Conservation (phyloP, 2,113 vertebrate genomes). For the Elephantulus edwardii region DNA sequence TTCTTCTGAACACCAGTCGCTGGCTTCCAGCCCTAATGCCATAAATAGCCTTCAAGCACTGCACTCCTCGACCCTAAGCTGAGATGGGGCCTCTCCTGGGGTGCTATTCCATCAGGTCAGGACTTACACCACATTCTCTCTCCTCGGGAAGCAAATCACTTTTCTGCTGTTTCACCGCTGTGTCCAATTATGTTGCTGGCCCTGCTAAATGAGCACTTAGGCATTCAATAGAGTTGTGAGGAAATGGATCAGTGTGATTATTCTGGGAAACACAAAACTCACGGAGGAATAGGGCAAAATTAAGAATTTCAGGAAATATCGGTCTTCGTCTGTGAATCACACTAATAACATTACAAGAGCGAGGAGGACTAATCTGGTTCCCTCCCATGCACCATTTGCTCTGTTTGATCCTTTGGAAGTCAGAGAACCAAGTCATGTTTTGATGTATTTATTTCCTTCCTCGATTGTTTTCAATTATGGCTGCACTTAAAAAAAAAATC, state of each 20-base stretch:
- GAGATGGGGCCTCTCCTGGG: neutral
- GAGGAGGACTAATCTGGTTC: neutral
- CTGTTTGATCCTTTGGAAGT: conserved; percentile 40
- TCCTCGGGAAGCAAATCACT: conserved; percentile 65
- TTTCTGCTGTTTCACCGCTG: conserved; percentile 58
- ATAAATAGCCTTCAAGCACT: conserved; percentile 76
- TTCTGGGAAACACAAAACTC: conserved; percentile 48
- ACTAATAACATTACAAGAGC: conserved; percentile 27
- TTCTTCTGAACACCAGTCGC: conserved; percentile 62
- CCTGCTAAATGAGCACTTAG: conserved; percentile 65
- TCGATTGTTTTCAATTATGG: conserved; percentile 49
- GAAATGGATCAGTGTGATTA: conserved; percentile 63
- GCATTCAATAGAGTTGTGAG: conserved; percentile 58
- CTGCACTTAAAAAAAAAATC: neutral
- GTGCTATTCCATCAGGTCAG: conserved; percentile 48
- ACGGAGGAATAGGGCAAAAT: conserved; percentile 56
- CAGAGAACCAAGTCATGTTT: neutral
- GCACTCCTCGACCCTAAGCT: neutral
- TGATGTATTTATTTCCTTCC: conserved; percentile 45
- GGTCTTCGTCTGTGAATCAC: conserved; percentile 61
- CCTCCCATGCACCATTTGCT: neutral
- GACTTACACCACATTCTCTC: conserved; percentile 8
- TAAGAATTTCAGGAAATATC: conserved; percentile 30
- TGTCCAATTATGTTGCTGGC: conserved; percentile 72
- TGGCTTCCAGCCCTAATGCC: conserved; percentile 63